Percentiles rank a stretch among this genome's conserved stretches.
Evolutionary conservation across 2,888 invertebrate genomes (phyloP).

Genomic region (Drosophila melanosoma): DNA sequence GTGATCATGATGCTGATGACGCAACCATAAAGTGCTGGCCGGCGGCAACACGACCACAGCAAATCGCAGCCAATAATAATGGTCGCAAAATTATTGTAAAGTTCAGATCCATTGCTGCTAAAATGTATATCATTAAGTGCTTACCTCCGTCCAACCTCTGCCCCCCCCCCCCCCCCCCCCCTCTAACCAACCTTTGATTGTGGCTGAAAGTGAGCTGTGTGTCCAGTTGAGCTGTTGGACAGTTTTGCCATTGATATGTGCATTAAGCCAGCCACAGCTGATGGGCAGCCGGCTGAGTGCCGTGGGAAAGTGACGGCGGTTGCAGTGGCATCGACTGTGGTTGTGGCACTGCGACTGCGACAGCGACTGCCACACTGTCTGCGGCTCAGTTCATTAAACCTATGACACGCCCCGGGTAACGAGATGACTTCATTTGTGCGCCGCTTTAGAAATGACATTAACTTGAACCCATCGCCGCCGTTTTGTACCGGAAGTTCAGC

Average conservation of each 20-base stretch:
- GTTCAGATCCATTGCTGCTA: slow-evolving; percentile 77
- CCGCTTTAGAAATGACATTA: slow-evolving; percentile 70
- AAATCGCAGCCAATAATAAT: slow-evolving; percentile 64
- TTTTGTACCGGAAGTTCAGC: slow-evolving; percentile 55
- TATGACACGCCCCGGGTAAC: slow-evolving; percentile 58
- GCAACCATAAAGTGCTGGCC: slow-evolving; percentile 59
- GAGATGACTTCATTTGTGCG: slow-evolving; percentile 70
- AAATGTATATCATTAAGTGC: slow-evolving; percentile 76
- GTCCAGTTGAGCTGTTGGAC: slow-evolving; percentile 7
- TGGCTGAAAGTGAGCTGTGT: slow-evolving; percentile 22
- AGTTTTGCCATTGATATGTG: slow-evolving; percentile 32
- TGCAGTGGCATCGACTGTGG: slow-evolving; percentile 15
- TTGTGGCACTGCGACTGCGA: slow-evolving; percentile 8
- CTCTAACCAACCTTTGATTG: neutral
- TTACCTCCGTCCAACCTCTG: slow-evolving; percentile 12
- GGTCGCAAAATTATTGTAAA: slow-evolving; percentile 72
- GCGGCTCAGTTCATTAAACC: slow-evolving; percentile 66
- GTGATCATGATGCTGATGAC: slow-evolving; percentile 42
- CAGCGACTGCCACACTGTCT: slow-evolving; percentile 30
- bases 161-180: neutral
- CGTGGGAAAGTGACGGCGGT: slow-evolving; percentile 69
- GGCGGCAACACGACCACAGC: slow-evolving; percentile 22
- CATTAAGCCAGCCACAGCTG: slow-evolving; percentile 35
- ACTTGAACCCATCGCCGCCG: slow-evolving; percentile 61
- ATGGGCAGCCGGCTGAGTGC: slow-evolving; percentile 36